Conservation (phyloP, 2,888 invertebrate genomes). For the Mactromeris polynyma region DNA sequence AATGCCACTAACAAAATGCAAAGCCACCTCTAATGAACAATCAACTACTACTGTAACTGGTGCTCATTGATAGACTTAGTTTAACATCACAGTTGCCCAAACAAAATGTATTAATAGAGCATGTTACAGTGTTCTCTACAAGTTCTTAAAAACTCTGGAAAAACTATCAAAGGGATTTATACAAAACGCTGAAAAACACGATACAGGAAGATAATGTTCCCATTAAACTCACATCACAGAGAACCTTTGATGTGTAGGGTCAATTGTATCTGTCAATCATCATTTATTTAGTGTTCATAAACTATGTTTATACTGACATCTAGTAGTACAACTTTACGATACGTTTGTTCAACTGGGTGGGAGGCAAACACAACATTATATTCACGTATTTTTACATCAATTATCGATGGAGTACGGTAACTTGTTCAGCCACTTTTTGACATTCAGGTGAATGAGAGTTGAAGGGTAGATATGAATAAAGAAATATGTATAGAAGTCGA, state of each 20-base stretch:
- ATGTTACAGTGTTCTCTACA: too few species aligned
- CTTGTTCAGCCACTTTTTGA: not conserved
- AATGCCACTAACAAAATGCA: too few species aligned
- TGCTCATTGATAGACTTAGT: too few species aligned
- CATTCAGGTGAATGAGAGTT: not conserved
- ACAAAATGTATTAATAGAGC: too few species aligned
- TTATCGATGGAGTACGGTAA: not conserved
- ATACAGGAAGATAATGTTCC: not conserved
- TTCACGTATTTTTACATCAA: not conserved
- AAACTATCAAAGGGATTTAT: not conserved
- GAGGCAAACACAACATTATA: not conserved
- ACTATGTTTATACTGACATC: not conserved
- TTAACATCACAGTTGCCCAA: too few species aligned
- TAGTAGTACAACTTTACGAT: not conserved
- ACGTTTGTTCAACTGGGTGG: not conserved
- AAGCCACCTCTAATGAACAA: too few species aligned
- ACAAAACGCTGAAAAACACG: not conserved
- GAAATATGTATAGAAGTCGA: too few species aligned
- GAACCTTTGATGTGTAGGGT: not conserved
- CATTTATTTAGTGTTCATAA: not conserved
- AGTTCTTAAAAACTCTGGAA: too few species aligned
- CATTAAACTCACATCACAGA: slow-evolving; percentile 21
- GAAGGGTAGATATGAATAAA: not conserved
- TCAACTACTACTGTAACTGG: too few species aligned
- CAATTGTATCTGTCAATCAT: slow-evolving; percentile 26